Evolutionary conservation across 2,113 vertebrate species (phyloP).

Genomic region (Passer montanus): DNA sequence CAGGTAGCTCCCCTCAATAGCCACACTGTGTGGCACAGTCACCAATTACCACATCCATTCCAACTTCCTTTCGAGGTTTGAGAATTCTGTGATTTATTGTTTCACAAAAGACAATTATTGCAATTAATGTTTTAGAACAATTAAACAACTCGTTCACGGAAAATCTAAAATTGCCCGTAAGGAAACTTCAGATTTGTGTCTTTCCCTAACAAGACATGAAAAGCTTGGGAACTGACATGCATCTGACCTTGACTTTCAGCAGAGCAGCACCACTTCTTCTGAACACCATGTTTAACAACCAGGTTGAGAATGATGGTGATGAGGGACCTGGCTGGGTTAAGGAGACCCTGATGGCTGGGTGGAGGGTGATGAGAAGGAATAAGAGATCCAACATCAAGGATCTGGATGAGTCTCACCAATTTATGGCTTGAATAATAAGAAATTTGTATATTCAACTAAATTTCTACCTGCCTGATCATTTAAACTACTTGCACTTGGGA

Average conservation of each 20-base stretch:
- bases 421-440: not conserved
- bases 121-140: not conserved
- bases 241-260: not conserved
- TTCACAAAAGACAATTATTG: not conserved
- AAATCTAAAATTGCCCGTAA: not conserved
- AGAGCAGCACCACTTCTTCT: not conserved
- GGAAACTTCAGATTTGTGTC: not conserved
- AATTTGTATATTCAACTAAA: not conserved
- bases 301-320: not conserved
- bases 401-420: not conserved
- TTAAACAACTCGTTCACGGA: rapidly evolving
- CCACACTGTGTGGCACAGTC: not conserved
- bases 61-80: not conserved
- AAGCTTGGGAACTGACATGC: not conserved
- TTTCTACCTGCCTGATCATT: not conserved
- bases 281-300: not conserved
- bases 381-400: not conserved
- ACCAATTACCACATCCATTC: not conserved
- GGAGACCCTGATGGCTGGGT: not conserved
- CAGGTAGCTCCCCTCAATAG: constrained; percentile 52
- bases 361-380: not conserved
- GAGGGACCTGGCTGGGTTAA: not conserved
- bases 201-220: not conserved
- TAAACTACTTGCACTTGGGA: not conserved
- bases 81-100: constrained; percentile 18